Evolutionary conservation across 2,797 vertebrate genomes (phyloP), one percentile per base, ranked within the genome.

Genomic region (Gadopsis bispinosus): DNA sequence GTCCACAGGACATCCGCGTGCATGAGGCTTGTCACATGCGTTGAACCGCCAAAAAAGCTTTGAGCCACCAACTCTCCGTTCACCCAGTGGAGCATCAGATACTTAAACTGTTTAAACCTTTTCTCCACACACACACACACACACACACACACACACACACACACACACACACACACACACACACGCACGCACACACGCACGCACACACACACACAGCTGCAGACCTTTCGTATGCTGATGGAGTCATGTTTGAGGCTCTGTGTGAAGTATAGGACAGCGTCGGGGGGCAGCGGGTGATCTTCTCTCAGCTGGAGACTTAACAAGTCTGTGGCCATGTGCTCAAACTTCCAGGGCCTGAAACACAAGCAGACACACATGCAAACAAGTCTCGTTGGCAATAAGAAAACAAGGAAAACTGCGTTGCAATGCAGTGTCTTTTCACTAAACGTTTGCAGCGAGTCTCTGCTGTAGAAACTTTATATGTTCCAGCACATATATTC

Each of bases 261-360:
- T 70, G 98, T 96, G 83, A 99, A 97, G 93, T 96, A 99, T 39
- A 93, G 94, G 77, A 99, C 95, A 3, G 96, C 97, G 50, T 96
- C 96, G 9, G 90, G 84, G 41, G 97, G 98, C 79, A 99, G 93
- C 0, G 97, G 93, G 85, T 96, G 94, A 87, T 99, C 98, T 16
- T 99, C 98, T 89, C 98, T 95, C 89, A 99, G 93, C 29, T 97
- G 96, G 50, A 99, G 92, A 9, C 96, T 97, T 78, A 99, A 88
- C 81, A 98, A 96, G 16, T 98, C 97, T 65, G 98, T 96, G 74
- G 97, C 96, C 91, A 99, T 98, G 91, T 98, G 97, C 84, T 99
- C 97, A 31, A 99, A 99, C 90, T 98, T 99, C 98, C 98, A 99
- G 35, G 98, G 97, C 76, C 98, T 99, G 64, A 68, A 64, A 70